Evolutionary conservation across 2,888 invertebrate species (phyloP), one percentile per base, ranked within the genome.

Genomic region (Leptinotarsa peninsularis): DNA sequence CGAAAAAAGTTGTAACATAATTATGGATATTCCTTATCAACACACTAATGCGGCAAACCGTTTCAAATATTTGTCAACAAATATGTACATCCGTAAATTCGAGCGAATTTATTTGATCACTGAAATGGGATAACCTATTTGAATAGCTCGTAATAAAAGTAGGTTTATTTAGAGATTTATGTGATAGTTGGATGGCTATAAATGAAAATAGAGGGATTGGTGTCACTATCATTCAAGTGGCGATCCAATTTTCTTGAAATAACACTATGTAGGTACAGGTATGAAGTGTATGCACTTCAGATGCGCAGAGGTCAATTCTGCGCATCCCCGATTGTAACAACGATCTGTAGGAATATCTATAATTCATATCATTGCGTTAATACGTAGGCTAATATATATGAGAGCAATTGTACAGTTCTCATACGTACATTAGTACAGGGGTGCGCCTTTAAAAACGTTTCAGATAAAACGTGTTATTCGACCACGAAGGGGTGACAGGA

Each of bases 201-300:
- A 79, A 79, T 79, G 79, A 79, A 79, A 78, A 79, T 78, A 73
- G 74, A 77, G 75, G 76, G 77, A 74, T 75, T 43, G 58, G 49
- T 72, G 68, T 56, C 66, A 67, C 72, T 69, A 70, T 76, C 76
- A 73, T 76, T 73, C 71, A 67, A 66, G 67, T 23, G 23, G 60
- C 67, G 63, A 66, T 72, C 50, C 67, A 69, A 70, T 71, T 76
- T 75, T 70, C 63, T 69, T 58, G 70, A 69, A 72, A 66, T 69
- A 70, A 68, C 70, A 72, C 72, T 91, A 18, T 73, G 71, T 73
- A 75, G 74, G 72, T 71, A 77, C 18, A 50, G 18, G 15, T 10
- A 14, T 58, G 15, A 21, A 58, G 54, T 54, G 76, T 74, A 76
- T 76, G 74, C 72, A 74, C 27, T 76, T 63, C 71, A 73, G 72